Evolutionary conservation across 2,113 vertebrate species (phyloP).

Genomic region (Falco punctatus): DNA sequence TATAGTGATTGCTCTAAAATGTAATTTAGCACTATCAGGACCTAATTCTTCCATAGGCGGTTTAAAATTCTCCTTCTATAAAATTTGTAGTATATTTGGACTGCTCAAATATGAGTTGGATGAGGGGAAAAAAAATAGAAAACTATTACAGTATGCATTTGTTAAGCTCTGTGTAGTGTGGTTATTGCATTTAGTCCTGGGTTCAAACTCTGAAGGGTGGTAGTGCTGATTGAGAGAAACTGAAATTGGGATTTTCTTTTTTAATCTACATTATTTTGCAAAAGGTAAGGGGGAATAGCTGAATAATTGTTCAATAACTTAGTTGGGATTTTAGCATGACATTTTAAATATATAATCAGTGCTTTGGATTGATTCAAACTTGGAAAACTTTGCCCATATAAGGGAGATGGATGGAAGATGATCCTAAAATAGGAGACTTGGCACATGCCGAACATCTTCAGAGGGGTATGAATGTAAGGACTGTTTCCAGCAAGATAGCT

Average conservation of each 20-base stretch:
- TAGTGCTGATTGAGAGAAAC: not conserved
- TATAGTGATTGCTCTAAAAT: not conserved
- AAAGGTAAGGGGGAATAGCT: not conserved
- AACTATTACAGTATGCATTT: not conserved
- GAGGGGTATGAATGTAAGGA: not conserved
- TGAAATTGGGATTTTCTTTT: not conserved
- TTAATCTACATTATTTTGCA: not conserved
- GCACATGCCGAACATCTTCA: not conserved
- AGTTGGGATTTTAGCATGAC: not conserved
- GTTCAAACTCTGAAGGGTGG: not conserved
- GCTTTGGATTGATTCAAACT: not conserved
- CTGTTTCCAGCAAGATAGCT: slow-evolving; percentile 8
- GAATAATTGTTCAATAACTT: not conserved
- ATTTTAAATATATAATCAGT: not conserved
- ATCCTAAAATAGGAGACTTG: slow-evolving; percentile 24
- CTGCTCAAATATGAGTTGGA: not conserved
- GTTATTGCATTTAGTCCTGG: not conserved
- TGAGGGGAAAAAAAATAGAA: not conserved
- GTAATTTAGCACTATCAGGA: not conserved
- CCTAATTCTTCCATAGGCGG: not conserved
- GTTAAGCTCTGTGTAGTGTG: not conserved
- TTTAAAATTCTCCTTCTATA: not conserved
- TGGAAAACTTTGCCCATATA: slow-evolving; percentile 26
- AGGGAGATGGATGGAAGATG: not conserved
- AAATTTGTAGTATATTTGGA: not conserved